Conservation (phyloP, 2,888 invertebrate genomes). For the Ophion ventricosus region DNA sequence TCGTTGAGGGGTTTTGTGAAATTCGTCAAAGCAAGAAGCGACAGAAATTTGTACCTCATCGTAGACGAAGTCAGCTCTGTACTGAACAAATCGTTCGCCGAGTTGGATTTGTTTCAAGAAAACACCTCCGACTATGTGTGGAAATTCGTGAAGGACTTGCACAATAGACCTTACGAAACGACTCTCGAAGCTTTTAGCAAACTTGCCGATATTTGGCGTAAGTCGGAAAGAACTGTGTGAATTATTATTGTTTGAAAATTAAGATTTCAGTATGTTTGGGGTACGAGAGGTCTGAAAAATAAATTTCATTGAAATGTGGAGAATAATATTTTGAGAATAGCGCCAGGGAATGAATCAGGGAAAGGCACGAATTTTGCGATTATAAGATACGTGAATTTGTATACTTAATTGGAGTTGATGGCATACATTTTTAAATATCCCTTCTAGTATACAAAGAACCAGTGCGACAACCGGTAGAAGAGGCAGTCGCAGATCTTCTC, state of each 20-base stretch:
- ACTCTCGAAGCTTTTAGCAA: slow-evolving; percentile 94
- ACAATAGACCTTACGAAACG: slow-evolving; percentile 91
- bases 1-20: slow-evolving; percentile 87
- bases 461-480: slow-evolving; percentile 86
- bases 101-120: slow-evolving; percentile 92
- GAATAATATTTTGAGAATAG: neutral
- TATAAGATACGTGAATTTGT: neutral
- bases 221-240: slow-evolving; percentile 77
- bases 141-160: slow-evolving; percentile 86
- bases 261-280: neutral
- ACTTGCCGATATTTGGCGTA: slow-evolving; percentile 90
- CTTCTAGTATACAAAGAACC: slow-evolving; percentile 86
- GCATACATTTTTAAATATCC: neutral
- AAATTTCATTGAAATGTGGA: neutral
- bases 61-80: slow-evolving; percentile 88
- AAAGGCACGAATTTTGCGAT: neutral
- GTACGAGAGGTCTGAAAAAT: neutral
- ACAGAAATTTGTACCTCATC: slow-evolving; percentile 89
- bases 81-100: slow-evolving; percentile 93
- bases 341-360: neutral
- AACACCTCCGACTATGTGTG: slow-evolving; percentile 88
- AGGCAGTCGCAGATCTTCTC: slow-evolving; percentile 87
- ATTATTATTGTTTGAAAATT: slow-evolving; percentile 1
- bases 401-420: neutral
- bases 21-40: slow-evolving; percentile 88